Evolutionary conservation across 2,797 vertebrate species (phyloP), one percentile per base, ranked within the genome.

Genomic region (Hippoglossus hippoglossus): DNA sequence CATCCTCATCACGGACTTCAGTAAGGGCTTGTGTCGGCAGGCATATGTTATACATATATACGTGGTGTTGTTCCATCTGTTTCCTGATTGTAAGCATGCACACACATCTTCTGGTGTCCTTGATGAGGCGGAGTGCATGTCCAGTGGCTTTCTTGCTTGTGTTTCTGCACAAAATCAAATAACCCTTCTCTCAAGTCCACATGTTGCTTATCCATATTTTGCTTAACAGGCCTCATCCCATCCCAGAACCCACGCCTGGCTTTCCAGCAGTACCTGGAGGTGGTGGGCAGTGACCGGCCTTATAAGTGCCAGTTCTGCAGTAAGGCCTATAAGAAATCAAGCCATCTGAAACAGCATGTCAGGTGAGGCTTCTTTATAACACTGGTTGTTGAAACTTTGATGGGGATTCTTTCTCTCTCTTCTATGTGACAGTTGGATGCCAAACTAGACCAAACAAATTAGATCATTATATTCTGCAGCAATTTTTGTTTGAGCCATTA

Each of bases 281-380:
- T 95, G 60, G 90, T 94, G 89, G 96, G 96, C 83, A 97, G 87
- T 62, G 98, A 99, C 63, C 95, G 98, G 75, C 98, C 98, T 0
- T 99, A 99, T 88, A 99, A 99, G 85, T 99, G 98, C 85, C 96
- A 94, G 79, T 99, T 93, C 89, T 99, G 98, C 86, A 97, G 91
- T 83, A 97, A 98, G 80, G 97, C 98, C 19, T 99, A 99, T 92
- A 99, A 99, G 90, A 99, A 99, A 71, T 99, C 98, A 47, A 99
- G 98, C 85, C 98, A 99, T 88, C 95, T 99, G 63, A 99, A 99
- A 75, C 98, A 99, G 58, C 98, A 99, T 63, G 96, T 98, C 93
- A 97, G 98, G 98, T 99, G 71, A 71, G 19, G 16, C 6, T 44
- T 25, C 31, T 41, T 36, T 18, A 39, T 28, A 52, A 28, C 3